Conservation (phyloP, 2,888 invertebrate species). For the Nipponacmea schrenckii region DNA sequence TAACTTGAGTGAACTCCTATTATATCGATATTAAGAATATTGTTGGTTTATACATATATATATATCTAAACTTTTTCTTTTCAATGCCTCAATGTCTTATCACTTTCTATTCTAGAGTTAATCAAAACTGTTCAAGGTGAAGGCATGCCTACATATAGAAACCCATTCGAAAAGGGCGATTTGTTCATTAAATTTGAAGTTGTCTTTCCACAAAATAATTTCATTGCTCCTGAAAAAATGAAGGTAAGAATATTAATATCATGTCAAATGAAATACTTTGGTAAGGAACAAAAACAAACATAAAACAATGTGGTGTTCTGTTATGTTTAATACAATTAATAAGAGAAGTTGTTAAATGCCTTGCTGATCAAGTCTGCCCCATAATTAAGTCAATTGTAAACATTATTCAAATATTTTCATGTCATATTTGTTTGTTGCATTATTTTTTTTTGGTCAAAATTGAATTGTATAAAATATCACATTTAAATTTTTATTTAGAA, state of each 20-base stretch:
- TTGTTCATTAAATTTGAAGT: slow-evolving; percentile 88
- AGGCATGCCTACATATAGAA: slow-evolving; percentile 74
- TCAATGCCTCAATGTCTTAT: too few relatives aligned
- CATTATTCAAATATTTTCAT: too few relatives aligned
- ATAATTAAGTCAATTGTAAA: too few relatives aligned
- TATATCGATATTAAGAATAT: too few relatives aligned
- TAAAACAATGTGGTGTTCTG: not conserved
- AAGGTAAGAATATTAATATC: slow-evolving; percentile 65
- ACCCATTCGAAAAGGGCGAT: slow-evolving; percentile 87
- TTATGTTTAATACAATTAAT: too few relatives aligned
- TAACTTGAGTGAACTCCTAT: too few relatives aligned
- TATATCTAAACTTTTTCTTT: too few relatives aligned
- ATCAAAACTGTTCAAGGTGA: slow-evolving; percentile 83
- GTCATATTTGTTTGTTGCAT: too few relatives aligned
- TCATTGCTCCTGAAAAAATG: slow-evolving; percentile 76
- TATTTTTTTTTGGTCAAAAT: too few relatives aligned
- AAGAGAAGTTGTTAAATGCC: too few relatives aligned
- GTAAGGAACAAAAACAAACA: not conserved
- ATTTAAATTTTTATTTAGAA: slow-evolving; percentile 66
- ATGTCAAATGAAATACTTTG: not conserved
- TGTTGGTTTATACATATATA: too few relatives aligned
- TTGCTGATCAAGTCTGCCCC: too few relatives aligned
- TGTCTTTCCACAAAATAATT: slow-evolving; percentile 80
- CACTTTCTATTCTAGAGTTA: slow-evolving; percentile 60
- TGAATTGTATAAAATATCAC: not conserved